phyloP scores from a whole-genome alignment of 2,113 vertebrate species.

The Sus scrofa region T2T-Sscrofa CM000819.6:99021001-99021500 shows the following conservation, averaged over 20 bases:
- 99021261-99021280: neutral
- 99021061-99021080: neutral
- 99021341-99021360: neutral
- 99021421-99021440: no score
- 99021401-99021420: no score
- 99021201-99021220: neutral
- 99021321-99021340: rapidly evolving
- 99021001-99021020: no score
- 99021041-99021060: neutral
- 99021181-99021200: neutral
- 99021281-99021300: neutral
- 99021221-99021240: neutral
- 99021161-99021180: neutral
- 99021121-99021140: slow-evolving; percentile 5
- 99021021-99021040: neutral
- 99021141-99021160: neutral
- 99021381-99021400: no score
- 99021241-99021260: neutral
- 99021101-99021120: neutral
- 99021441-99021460: no score
- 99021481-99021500: no score
- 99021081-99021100: neutral
- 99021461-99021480: no score
- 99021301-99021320: neutral
- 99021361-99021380: no score